phyloP scores from a whole-genome alignment of 2,113 vertebrate genomes.

The Notothenia coriiceps region DNA sequence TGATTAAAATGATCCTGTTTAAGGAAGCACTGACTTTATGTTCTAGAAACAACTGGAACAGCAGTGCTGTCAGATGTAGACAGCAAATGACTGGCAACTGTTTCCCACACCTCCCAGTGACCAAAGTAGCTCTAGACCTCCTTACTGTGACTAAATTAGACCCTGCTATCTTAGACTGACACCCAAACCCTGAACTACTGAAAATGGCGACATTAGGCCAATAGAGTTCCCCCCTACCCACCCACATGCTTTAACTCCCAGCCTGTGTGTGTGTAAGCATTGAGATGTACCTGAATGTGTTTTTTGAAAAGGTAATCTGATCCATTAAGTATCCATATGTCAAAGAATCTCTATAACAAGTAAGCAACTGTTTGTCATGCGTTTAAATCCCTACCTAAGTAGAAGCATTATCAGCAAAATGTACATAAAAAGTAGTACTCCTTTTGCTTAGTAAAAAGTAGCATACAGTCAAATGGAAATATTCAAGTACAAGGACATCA shows the following conservation, averaged over 20 bases:
- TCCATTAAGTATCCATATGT: neutral
- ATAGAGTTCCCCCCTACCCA: conserved; percentile 21
- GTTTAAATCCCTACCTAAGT: neutral
- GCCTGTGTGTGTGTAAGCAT: neutral
- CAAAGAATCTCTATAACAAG: neutral
- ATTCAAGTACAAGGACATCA: neutral
- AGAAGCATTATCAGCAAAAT: neutral
- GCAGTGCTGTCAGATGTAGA: conserved; percentile 69
- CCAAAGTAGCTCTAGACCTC: conserved; percentile 71
- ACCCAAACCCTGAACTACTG: conserved; percentile 51
- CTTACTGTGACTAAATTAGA: conserved; percentile 78
- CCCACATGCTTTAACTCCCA: conserved; percentile 21
- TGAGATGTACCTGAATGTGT: no score
- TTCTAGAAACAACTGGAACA: conserved; percentile 58
- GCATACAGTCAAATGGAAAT: neutral
- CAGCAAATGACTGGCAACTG: conserved; percentile 81
- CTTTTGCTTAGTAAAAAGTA: neutral
- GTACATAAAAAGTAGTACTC: neutral
- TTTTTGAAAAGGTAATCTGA: neutral
- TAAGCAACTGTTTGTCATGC: neutral
- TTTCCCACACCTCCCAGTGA: conserved; percentile 75
- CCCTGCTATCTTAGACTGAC: conserved; percentile 69
- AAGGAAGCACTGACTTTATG: conserved; percentile 10
- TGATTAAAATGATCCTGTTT: neutral
- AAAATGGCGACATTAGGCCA: conserved; percentile 65